Conservation (phyloP, 2,888 invertebrate genomes). For the Eupithecia abbreviata region DNA sequence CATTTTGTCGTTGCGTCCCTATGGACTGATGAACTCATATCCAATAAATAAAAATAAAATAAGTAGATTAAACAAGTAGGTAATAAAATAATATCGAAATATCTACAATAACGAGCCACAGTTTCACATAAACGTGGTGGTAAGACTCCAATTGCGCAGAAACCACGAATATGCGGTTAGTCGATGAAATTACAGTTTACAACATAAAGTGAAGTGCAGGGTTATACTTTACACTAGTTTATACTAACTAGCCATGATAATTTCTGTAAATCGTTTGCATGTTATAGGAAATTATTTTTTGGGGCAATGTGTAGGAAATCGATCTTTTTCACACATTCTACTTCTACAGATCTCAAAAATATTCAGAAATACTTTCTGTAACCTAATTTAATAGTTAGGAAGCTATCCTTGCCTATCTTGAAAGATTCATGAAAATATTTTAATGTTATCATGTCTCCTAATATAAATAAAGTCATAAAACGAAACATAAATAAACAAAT, state of each 20-base stretch:
- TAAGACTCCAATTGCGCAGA: background rate
- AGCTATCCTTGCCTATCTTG: background rate
- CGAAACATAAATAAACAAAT: slow-evolving; percentile 30
- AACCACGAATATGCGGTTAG: background rate
- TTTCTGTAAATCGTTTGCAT: background rate
- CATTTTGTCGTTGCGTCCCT: too few relatives aligned
- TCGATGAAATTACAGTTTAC: slow-evolving; percentile 6
- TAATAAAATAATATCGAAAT: background rate
- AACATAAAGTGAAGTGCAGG: background rate
- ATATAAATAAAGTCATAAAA: slow-evolving; percentile 39
- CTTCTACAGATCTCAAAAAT: background rate
- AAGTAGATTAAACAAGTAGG: too few relatives aligned
- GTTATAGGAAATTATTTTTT: background rate
- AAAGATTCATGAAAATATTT: slow-evolving; percentile 2
- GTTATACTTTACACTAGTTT: too few relatives aligned
- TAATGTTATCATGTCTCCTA: slow-evolving; percentile 12
- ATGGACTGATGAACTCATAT: too few relatives aligned
- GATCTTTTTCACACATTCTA: background rate
- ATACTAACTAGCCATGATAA: background rate
- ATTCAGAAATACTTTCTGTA: background rate
- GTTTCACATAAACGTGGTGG: background rate
- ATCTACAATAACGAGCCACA: background rate
- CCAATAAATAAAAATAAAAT: too few relatives aligned
- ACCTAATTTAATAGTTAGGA: background rate
- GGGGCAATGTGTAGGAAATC: background rate